phyloP scores from a whole-genome alignment of 2,888 invertebrate genomes.

The Nemurella pictetii region DNA sequence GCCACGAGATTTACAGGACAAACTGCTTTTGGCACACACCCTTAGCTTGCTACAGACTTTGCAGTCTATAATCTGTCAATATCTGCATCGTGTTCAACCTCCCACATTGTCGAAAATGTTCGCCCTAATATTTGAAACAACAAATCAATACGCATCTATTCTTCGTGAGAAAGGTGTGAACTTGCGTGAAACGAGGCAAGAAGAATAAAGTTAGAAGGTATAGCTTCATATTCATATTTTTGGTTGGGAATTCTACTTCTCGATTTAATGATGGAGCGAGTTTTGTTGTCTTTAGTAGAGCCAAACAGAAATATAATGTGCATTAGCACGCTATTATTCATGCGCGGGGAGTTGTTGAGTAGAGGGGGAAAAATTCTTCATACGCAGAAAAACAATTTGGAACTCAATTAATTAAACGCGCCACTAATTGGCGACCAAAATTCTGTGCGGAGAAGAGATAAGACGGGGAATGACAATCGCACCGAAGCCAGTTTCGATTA shows the following conservation, averaged over 20 bases:
- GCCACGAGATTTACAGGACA: neutral
- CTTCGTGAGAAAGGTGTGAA: conserved; percentile 28
- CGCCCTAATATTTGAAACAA: neutral
- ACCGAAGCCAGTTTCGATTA: too few species aligned
- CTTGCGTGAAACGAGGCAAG: neutral
- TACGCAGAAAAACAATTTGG: too few species aligned
- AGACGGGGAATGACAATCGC: neutral
- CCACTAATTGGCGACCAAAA: too few species aligned
- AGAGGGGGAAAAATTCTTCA: neutral
- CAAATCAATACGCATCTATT: neutral
- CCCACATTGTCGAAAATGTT: neutral
- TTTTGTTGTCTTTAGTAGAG: neutral
- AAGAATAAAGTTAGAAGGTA: neutral
- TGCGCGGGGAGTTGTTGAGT: neutral
- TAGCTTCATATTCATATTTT: neutral
- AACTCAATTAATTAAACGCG: too few species aligned
- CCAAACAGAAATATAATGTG: neutral
- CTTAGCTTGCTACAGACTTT: neutral
- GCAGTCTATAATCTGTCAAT: neutral
- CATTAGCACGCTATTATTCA: neutral
- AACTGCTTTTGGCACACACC: too few species aligned
- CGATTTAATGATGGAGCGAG: neutral
- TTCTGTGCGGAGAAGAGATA: too few species aligned
- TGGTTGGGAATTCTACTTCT: neutral
- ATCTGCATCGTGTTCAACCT: neutral